Evolutionary conservation across 2,113 vertebrate genomes (phyloP).

Genomic region (Tichodroma muraria): DNA sequence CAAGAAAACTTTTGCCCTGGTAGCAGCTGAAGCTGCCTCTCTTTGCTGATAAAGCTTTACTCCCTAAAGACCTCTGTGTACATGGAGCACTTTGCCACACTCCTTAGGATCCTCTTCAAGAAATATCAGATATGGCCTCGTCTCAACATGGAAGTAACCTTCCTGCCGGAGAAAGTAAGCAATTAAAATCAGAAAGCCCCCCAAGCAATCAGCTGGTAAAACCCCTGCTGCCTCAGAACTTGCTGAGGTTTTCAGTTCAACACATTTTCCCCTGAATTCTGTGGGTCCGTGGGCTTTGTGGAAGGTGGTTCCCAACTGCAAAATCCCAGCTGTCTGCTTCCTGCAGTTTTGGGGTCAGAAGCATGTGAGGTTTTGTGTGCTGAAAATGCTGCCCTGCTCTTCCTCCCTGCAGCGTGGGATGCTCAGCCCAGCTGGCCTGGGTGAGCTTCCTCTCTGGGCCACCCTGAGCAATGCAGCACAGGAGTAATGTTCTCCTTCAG

Average conservation of each 20-base stretch:
- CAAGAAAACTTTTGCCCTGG: not conserved
- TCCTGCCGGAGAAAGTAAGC: not conserved
- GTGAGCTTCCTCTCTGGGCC: not conserved
- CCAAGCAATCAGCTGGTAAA: not conserved
- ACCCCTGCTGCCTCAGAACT: not conserved
- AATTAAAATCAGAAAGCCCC: not conserved
- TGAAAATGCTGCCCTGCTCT: not conserved
- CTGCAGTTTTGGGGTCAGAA: not conserved
- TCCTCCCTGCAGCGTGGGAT: not conserved
- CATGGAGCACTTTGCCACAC: not conserved
- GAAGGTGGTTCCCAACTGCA: not conserved
- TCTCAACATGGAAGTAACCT: not conserved
- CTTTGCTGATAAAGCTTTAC: not conserved
- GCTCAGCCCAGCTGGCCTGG: not conserved
- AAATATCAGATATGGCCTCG: not conserved
- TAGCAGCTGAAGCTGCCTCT: not conserved
- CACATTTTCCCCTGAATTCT: not conserved
- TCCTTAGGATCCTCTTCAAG: not conserved
- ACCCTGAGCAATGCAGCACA: not conserved
- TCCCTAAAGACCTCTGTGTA: not conserved
- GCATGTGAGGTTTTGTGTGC: not conserved
- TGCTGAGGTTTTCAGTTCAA: not conserved
- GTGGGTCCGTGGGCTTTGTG: not conserved
- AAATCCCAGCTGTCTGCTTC: not conserved
- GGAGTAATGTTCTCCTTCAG: not conserved